Base-by-base conservation (phyloP, 2,797 vertebrate genomes). In the Trachurus trachurus region DNA sequence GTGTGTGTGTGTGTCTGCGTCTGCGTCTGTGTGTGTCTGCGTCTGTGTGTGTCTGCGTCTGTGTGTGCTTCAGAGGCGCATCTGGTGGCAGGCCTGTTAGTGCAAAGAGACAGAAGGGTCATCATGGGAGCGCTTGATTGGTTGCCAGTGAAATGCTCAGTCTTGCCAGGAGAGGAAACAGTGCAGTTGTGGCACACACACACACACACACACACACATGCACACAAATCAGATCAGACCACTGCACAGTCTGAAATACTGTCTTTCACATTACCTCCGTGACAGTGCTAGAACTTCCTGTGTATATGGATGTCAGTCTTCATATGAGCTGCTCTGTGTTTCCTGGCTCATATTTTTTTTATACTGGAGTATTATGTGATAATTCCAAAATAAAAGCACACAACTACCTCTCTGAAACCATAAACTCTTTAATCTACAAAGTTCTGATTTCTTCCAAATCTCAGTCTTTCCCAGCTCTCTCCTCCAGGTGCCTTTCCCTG, bases 1-100 rank as follows among this genome's bases (percentile, higher is more conserved):
- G 26, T 26, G 26, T 26, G 26, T 50, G 29, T 49, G n/a, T n/a
- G n/a, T n/a, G n/a, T n/a, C n/a, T n/a, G n/a, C n/a, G 56, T 42
- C 44, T 53, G 53, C 52, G 57, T 75, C 66, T 85, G n/a, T 81
- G 82, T 42, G 53, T 69, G 87, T 42, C 44, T 53, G 53, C 52
- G 57, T 75, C 66, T 26, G 26, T 26, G 26, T 50, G 29, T 49
- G 56, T 42, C 44, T 53, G 53, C 52, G 57, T 75, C 66, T 85
- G n/a, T 81, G 82, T 42, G 53, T 69, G 87, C 87, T 89, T 92
- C 90, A 92, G 89, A 91, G 90, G 86, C 93, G 91, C 93, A 94
- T 94, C 93, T 94, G 93, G 93, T 94, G 91, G 92, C 89, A 93
- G 92, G 92, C 92, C 93, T 94, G 93, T 94, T 94, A 92, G 93